These are phyloP conservation scores for Chlorocebus sabaeus DNA, from an alignment of 2,113 vertebrate species.

Conservation along the genomic window DNA sequence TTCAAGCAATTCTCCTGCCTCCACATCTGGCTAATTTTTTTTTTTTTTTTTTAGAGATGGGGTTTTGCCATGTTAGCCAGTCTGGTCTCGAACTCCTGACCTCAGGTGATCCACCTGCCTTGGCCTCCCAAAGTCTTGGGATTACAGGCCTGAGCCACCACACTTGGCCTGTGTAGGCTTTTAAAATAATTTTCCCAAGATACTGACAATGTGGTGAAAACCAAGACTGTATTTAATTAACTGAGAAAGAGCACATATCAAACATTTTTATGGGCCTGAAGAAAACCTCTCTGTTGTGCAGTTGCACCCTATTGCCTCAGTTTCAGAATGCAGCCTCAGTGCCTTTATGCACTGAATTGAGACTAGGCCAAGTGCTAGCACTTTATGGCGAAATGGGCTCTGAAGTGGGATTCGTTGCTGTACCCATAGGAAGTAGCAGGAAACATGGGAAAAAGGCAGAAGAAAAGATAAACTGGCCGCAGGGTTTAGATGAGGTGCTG, in stretches of 20 bases:
- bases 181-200: neutral
- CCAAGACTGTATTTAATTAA: neutral
- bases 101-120: neutral
- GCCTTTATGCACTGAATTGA: neutral
- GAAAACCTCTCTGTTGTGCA: neutral
- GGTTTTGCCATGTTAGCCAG: neutral
- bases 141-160: neutral
- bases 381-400: neutral
- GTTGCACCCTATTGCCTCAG: neutral
- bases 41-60: neutral
- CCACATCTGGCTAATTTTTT: neutral
- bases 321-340: neutral
- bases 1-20: neutral
- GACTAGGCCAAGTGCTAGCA: neutral
- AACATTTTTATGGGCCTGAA: neutral
- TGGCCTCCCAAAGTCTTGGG: neutral
- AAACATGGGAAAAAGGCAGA: neutral
- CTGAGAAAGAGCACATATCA: neutral
- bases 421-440: neutral
- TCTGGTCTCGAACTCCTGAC: neutral
- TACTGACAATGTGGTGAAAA: neutral
- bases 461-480: neutral
- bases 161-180: neutral
- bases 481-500: fast-evolving
- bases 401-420: neutral